Percentiles rank a stretch among this genome's conserved stretches.
These are phyloP conservation scores for Sesamia inferens DNA, from an alignment of 2,888 invertebrate species.

Conservation along the genomic window DNA sequence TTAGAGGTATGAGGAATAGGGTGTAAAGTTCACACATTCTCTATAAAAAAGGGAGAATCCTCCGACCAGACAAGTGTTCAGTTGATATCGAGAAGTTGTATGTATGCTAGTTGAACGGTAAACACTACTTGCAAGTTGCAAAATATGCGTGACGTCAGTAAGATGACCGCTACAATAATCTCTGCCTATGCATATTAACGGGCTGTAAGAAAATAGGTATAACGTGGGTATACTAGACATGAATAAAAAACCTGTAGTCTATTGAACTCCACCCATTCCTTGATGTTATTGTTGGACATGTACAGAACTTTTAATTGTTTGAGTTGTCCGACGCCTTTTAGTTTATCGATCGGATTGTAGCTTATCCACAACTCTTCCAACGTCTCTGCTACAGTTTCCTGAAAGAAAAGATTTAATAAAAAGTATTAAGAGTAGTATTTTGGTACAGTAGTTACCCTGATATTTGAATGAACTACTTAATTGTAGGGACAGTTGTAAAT, in stretches of 20 bases:
- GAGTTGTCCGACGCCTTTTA: conserved; percentile 95
- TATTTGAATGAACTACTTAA: not conserved
- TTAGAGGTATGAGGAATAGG: no score
- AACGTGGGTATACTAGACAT: not conserved
- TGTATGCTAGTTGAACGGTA: no score
- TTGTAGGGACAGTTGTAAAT: not conserved
- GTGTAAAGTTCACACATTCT: no score
- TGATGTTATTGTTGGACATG: conserved; percentile 94
- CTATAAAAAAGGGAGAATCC: no score
- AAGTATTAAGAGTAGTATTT: not conserved
- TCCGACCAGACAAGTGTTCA: no score
- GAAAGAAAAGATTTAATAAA: conserved; percentile 8
- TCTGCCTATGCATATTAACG: no score
- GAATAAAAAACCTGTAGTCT: conserved; percentile 78
- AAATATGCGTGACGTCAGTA: no score
- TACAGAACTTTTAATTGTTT: conserved; percentile 95
- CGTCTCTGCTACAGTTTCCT: conserved; percentile 96
- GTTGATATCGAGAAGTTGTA: no score
- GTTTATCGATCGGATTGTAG: conserved; percentile 97
- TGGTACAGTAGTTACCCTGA: not conserved
- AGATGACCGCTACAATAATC: no score
- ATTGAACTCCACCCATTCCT: conserved; percentile 96
- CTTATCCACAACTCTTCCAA: conserved; percentile 98
- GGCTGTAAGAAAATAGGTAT: not conserved
- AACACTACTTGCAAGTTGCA: no score